Evolutionary conservation across 2,113 vertebrate species (phyloP).

Genomic region (Saccopteryx bilineata): DNA sequence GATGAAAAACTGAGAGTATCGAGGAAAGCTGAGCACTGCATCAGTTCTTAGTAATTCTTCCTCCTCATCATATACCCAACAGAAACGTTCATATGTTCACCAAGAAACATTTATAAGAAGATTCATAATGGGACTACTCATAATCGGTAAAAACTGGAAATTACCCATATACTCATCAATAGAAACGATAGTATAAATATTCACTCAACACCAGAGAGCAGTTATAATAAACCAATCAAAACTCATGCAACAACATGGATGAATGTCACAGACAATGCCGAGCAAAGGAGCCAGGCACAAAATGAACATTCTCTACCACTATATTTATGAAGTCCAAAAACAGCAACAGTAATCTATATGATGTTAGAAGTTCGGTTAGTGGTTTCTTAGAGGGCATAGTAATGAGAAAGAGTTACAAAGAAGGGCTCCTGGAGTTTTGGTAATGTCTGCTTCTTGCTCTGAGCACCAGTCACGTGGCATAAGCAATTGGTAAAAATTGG

Average conservation of each 20-base stretch:
- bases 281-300: not conserved
- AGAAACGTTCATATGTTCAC: not conserved
- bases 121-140: not conserved
- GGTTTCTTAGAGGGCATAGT: not conserved
- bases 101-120: not conserved
- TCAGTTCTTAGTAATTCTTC: not conserved
- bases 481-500: not conserved
- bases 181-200: not conserved
- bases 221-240: not conserved
- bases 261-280: not conserved
- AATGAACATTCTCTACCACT: not conserved
- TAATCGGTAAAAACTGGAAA: conserved; percentile 11
- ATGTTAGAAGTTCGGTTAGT: not conserved
- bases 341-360: not conserved
- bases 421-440: not conserved
- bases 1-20: not conserved
- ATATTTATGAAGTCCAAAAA: not conserved
- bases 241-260: not conserved
- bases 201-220: not conserved
- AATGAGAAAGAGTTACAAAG: not conserved
- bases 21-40: not conserved
- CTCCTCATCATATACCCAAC: not conserved
- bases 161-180: not conserved
- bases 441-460: conserved; percentile 19
- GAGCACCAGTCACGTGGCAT: not conserved